Evolutionary conservation across 2,113 vertebrate species (phyloP).

Genomic region (Syngnathus floridae): DNA sequence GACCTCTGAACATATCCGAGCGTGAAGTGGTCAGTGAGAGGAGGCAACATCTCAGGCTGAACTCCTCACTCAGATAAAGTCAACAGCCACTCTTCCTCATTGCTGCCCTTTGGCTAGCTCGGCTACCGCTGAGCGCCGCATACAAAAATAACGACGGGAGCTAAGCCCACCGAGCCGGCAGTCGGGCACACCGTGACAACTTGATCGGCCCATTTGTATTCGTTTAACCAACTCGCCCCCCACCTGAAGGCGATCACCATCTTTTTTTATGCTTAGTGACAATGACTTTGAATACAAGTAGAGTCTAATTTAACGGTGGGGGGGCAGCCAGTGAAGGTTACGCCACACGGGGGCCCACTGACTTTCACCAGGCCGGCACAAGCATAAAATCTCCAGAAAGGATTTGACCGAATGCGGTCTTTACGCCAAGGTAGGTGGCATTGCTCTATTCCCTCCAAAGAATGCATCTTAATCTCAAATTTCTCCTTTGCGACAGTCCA

Average conservation of each 20-base stretch:
- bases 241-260: slow-evolving; percentile 16
- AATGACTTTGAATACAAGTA: slow-evolving; percentile 55
- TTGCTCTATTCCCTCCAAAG: slow-evolving; percentile 45
- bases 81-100: slow-evolving; percentile 31
- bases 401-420: slow-evolving; percentile 53
- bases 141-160: slow-evolving; percentile 47
- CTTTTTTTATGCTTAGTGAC: slow-evolving; percentile 33
- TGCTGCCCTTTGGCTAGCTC: slow-evolving; percentile 28
- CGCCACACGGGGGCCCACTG: slow-evolving; percentile 37
- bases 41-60: slow-evolving; percentile 44
- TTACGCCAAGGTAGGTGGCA: slow-evolving; percentile 59
- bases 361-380: slow-evolving; percentile 38
- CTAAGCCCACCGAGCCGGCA: slow-evolving; percentile 39
- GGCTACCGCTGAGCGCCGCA: slow-evolving; percentile 31
- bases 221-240: slow-evolving; percentile 41
- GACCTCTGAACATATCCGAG: slow-evolving; percentile 8
- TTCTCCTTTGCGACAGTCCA: slow-evolving; percentile 29
- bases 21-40: slow-evolving; percentile 36
- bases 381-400: slow-evolving; percentile 49
- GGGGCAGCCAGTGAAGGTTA: slow-evolving; percentile 47
- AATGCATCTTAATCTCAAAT: slow-evolving; percentile 56
- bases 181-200: slow-evolving; percentile 38
- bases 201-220: slow-evolving; percentile 58
- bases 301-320: slow-evolving; percentile 45
- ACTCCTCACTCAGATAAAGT: slow-evolving; percentile 45